Percentiles rank a stretch among this genome's conserved stretches.
Evolutionary conservation across 2,113 vertebrate species (phyloP).

Genomic region (Siniperca knerii): DNA sequence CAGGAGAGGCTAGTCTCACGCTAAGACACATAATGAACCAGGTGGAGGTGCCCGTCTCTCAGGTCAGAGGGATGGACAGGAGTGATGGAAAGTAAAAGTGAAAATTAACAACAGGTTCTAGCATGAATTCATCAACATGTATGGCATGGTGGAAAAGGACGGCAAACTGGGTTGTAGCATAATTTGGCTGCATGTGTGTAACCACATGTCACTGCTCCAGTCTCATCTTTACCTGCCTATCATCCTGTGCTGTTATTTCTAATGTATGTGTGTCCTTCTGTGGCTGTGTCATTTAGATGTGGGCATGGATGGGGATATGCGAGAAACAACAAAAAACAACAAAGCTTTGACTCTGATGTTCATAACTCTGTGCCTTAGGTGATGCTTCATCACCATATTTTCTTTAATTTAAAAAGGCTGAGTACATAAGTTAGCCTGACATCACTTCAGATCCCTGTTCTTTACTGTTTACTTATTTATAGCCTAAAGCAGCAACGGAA

Average conservation of each 20-base stretch:
- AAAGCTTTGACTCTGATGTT: constrained; percentile 39
- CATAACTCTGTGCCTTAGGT: constrained; percentile 22
- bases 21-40: constrained; percentile 67
- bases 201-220: constrained; percentile 3
- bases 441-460: constrained; percentile 49
- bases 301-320: neutral
- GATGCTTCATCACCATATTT: constrained; percentile 47
- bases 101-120: constrained; percentile 15
- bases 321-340: neutral
- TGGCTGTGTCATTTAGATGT: neutral
- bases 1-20: constrained; percentile 59
- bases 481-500: constrained; percentile 51
- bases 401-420: constrained; percentile 51
- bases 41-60: constrained; percentile 39
- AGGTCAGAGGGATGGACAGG: constrained; percentile 7
- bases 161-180: neutral
- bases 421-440: constrained; percentile 47
- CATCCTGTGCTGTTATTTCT: constrained; percentile 4
- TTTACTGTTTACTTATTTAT: constrained; percentile 70
- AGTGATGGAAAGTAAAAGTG: constrained; percentile 32
- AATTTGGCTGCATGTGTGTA: neutral
- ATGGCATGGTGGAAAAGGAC: neutral
- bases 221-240: constrained; percentile 3
- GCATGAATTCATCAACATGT: constrained; percentile 26
- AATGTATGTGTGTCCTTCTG: neutral